phyloP scores from a whole-genome alignment of 1,140 invertebrate genomes.

The Coenobita brevimanus region DNA sequence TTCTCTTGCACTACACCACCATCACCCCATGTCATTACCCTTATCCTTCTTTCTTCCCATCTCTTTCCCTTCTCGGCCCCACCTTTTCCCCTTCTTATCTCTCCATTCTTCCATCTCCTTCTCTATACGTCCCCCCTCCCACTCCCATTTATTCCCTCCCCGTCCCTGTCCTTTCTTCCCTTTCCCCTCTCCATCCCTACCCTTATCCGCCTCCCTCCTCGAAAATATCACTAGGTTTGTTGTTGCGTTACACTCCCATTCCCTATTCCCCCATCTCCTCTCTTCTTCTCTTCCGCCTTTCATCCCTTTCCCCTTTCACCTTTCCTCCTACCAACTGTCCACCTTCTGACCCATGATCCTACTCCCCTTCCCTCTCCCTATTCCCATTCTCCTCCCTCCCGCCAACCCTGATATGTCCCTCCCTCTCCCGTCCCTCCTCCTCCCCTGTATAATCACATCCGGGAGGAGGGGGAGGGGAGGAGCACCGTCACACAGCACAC shows the following conservation, averaged over 20 bases:
- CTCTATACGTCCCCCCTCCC: background rate
- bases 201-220: background rate
- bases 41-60: background rate
- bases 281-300: background rate
- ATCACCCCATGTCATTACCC: background rate
- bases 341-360: too few relatives aligned
- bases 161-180: background rate
- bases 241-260: too few relatives aligned
- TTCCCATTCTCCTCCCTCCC: background rate
- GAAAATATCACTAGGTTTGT: constrained; percentile 27
- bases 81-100: background rate
- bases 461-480: background rate
- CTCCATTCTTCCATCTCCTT: background rate
- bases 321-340: too few relatives aligned
- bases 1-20: background rate
- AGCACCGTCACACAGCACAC: background rate
- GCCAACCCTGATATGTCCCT: background rate
- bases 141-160: background rate
- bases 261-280: background rate
- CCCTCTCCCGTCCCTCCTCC: background rate
- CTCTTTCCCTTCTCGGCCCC: background rate
- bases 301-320: background rate
- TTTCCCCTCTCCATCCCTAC: background rate
- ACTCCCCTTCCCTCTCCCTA: background rate
- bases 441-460: too few relatives aligned